Percentiles rank a stretch among this genome's conserved stretches.
Conservation (phyloP, 2,888 invertebrate genomes). For the Liodrosophila aerea region DNA sequence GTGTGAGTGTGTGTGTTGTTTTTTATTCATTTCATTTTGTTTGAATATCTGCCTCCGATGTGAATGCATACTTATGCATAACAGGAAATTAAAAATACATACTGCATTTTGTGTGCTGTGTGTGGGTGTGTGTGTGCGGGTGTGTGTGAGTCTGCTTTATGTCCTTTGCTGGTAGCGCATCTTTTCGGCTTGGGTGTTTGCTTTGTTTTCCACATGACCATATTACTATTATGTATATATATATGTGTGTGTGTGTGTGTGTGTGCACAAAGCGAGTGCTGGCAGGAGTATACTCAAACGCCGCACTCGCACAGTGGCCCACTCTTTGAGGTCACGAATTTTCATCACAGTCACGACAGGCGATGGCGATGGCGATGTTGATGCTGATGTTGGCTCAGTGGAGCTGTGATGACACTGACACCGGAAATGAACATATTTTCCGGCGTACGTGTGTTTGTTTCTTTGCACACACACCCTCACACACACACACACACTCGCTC, state of each 20-base stretch:
- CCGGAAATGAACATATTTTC: slow-evolving; percentile 80
- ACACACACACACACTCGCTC: no score
- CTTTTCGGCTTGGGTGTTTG: neutral
- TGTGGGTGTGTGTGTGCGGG: slow-evolving; percentile 15
- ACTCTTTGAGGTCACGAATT: neutral
- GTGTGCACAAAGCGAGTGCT: neutral
- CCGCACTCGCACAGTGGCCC: neutral
- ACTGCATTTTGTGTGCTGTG: slow-evolving; percentile 8
- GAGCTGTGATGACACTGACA: slow-evolving; percentile 69
- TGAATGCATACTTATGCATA: slow-evolving; percentile 9
- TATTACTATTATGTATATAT: slow-evolving; percentile 5
- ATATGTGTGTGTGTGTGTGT: neutral
- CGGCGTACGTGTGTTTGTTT: slow-evolving; percentile 56
- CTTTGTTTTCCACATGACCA: slow-evolving; percentile 1
- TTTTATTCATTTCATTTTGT: no score
- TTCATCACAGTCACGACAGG: neutral
- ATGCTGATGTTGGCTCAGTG: neutral
- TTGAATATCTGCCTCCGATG: neutral
- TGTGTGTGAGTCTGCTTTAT: neutral
- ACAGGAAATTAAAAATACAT: slow-evolving; percentile 58
- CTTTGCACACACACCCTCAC: neutral
- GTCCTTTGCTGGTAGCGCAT: neutral
- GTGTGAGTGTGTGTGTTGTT: no score
- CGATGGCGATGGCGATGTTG: neutral
- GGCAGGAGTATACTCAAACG: neutral